phyloP scores from a whole-genome alignment of 2,113 vertebrate genomes.

The Gracilinanus agilis region DNA sequence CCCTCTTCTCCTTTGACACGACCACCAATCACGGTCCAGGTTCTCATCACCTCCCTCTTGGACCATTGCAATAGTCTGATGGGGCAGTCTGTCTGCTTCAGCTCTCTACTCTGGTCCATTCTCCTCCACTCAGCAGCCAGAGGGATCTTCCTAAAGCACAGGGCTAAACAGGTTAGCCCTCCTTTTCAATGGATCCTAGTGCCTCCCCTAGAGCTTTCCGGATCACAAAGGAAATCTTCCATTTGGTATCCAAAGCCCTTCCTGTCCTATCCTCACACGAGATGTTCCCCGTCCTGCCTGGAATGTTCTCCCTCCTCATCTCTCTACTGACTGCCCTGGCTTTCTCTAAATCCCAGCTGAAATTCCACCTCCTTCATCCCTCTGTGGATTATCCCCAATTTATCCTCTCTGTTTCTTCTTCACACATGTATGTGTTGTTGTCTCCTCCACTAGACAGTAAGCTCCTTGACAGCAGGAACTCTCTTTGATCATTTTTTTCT shows the following conservation, averaged over 20 bases:
- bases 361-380: background rate
- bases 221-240: background rate
- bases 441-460: background rate
- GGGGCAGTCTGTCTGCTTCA: background rate
- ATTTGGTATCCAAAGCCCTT: background rate
- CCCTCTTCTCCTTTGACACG: background rate
- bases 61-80: background rate
- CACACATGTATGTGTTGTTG: background rate
- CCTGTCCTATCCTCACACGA: background rate
- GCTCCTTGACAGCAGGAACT: background rate
- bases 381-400: background rate
- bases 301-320: background rate
- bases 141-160: background rate
- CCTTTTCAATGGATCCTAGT: background rate
- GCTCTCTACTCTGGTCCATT: background rate
- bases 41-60: background rate
- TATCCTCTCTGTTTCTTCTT: background rate
- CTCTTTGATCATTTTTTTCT: background rate
- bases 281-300: background rate
- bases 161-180: background rate
- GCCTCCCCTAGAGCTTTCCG: background rate
- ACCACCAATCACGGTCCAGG: background rate
- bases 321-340: background rate
- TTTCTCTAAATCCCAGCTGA: background rate
- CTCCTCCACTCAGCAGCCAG: background rate